Evolutionary conservation across 92 coral and sea anemone genomes (phyloP), one percentile per base, ranked within the genome.

Genomic region (Epizoanthus illoricatus): DNA sequence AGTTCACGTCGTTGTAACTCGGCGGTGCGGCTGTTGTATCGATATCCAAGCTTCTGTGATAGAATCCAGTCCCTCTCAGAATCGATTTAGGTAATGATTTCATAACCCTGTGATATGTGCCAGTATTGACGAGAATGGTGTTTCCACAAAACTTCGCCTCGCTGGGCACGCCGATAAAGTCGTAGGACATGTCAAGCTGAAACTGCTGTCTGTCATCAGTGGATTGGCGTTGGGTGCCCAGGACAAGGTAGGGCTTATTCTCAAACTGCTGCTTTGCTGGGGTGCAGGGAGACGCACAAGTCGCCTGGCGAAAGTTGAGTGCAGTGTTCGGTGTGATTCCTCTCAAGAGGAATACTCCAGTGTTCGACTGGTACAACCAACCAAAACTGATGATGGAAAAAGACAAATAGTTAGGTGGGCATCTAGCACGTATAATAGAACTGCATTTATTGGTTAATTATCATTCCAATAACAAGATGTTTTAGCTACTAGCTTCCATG

Each of bases 331-430:
- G 91, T 28, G 15, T 66, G 28, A 88, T 88, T 42, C 76, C 80
- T 59, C 68, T 80, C 75, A 43, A 81, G 39, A 88, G 62, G 47
- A 88, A 71, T 24, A 88, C 86, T 5, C 91, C 88, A 47, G 91
- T 65, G 71, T 88, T 88, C 55, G 75, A 80, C 74, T 80, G 75
- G 65, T 88, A 88, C 63, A 88, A 62, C 91, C 91, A 88, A 17
- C 91, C 91, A 85, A 84, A 88, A 69, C 91, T 88, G 28, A n/a
- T 36, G 60, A 52, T 45, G 40, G 19, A 18, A 64, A 28, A 18
- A 45, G 11, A 11, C 36, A 28, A 28, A 28, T 28, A 28, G 36
- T 28, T 28, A 28, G 36, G 36, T 28, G 36, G 36, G 36, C 36
- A 28, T 28, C 36, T 28, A 28, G 36, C 36, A 28, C 36, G 36